Evolutionary conservation across 1,140 invertebrate species (phyloP).

Genomic region (Leucophenga varia): DNA sequence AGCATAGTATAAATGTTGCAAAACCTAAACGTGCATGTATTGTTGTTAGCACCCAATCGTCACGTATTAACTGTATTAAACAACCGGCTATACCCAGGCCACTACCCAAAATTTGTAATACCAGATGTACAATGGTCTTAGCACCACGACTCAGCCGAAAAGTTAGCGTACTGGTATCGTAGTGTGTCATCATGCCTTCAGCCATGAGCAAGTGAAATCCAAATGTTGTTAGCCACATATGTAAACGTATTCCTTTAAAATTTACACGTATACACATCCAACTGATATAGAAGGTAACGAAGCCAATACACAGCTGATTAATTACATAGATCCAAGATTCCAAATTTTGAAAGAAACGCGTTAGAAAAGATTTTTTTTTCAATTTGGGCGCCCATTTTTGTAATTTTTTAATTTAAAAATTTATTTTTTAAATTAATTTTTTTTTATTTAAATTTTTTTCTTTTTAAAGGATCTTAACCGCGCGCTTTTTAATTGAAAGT

Average conservation of each 20-base stretch:
- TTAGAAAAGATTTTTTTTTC: too few species aligned
- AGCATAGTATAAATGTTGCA: conserved; percentile 37
- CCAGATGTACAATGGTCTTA: conserved; percentile 34
- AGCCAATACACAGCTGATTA: conserved; percentile 48
- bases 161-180: conserved; percentile 36
- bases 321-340: conserved; percentile 34
- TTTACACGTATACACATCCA: conserved; percentile 39
- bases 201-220: conserved; percentile 45
- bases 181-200: conserved; percentile 43
- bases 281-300: conserved; percentile 46
- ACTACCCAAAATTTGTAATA: conserved; percentile 37
- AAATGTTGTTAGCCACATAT: conserved; percentile 43
- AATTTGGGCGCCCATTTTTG: too few species aligned
- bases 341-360: conserved; percentile 30
- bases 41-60: conserved; percentile 33
- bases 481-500: too few species aligned
- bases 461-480: too few species aligned
- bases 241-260: conserved; percentile 30
- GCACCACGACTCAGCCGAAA: conserved; percentile 26
- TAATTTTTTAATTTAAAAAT: too few species aligned
- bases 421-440: too few species aligned
- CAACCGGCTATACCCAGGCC: conserved; percentile 43
- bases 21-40: conserved; percentile 34
- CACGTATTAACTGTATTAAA: conserved; percentile 31
- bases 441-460: too few species aligned